phyloP scores from a whole-genome alignment of 2,888 invertebrate genomes.

The Lysandra bellargus region DNA sequence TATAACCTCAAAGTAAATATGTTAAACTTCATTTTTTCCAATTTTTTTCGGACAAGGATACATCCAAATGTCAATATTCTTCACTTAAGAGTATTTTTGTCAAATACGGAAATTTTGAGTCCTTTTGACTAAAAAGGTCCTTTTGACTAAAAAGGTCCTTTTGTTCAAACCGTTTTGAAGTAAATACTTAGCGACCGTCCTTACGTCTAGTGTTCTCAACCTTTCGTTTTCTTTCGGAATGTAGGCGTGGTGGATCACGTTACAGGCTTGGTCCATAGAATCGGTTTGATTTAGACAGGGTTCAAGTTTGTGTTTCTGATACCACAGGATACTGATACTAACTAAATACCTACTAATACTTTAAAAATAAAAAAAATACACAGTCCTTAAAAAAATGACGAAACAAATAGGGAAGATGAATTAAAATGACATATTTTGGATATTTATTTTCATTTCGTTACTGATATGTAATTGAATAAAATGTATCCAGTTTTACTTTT shows the following conservation, averaged over 20 bases:
- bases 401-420: no score
- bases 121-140: background rate
- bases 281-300: background rate
- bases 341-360: no score
- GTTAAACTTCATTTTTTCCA: no score
- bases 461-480: no score
- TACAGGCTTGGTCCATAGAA: constrained; percentile 55
- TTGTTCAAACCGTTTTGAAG: background rate
- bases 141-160: background rate
- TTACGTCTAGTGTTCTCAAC: constrained; percentile 38
- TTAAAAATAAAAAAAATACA: no score
- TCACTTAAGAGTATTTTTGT: background rate
- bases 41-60: background rate
- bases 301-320: background rate
- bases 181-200: constrained; percentile 43
- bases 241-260: constrained; percentile 56
- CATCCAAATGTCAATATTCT: background rate
- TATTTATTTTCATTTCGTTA: no score
- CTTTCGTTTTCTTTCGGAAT: constrained; percentile 43
- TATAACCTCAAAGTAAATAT: background rate
- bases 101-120: background rate
- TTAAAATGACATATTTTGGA: no score
- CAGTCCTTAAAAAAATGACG: no score
- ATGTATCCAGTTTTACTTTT: no score
- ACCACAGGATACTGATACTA: no score